Evolutionary conservation across 1,140 invertebrate species (phyloP).

Genomic region (Parapsyche elsis): DNA sequence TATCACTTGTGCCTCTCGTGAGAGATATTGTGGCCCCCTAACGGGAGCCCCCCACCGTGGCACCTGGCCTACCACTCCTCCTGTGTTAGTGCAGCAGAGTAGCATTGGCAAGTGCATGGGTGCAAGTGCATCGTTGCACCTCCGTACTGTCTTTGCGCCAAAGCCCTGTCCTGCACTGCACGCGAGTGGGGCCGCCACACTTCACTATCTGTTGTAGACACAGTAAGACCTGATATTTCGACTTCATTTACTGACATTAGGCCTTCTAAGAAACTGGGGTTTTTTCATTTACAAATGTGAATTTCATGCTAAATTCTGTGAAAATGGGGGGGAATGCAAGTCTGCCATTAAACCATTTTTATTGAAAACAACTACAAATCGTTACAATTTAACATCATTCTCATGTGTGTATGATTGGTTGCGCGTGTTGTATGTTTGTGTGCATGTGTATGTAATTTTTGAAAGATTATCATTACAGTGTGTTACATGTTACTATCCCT

Average conservation of each 20-base stretch:
- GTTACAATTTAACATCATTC: too few species aligned
- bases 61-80: slow-evolving; percentile 39
- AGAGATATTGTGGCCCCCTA: slow-evolving; percentile 49
- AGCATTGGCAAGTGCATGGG: slow-evolving; percentile 46
- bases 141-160: slow-evolving; percentile 50
- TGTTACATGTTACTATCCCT: too few species aligned
- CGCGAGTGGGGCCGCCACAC: slow-evolving; percentile 47
- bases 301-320: too few species aligned
- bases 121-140: slow-evolving; percentile 40
- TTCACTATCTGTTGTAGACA: slow-evolving; percentile 54
- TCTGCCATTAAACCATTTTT: too few species aligned
- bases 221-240: slow-evolving; percentile 55
- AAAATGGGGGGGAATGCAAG: too few species aligned
- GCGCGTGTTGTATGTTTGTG: too few species aligned
- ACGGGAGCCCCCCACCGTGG: slow-evolving; percentile 42
- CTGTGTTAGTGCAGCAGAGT: slow-evolving; percentile 48
- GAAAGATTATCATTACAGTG: too few species aligned
- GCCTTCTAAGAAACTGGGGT: slow-evolving; percentile 39
- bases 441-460: too few species aligned
- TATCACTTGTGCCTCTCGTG: slow-evolving; percentile 55
- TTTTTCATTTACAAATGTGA: slow-evolving; percentile 3
- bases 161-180: slow-evolving; percentile 48
- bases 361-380: too few species aligned
- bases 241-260: slow-evolving; percentile 47
- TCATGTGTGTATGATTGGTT: too few species aligned